These are phyloP conservation scores for Hippocampus barbouri DNA, from an alignment of 2,113 vertebrate genomes.

Conservation along the genomic window DNA sequence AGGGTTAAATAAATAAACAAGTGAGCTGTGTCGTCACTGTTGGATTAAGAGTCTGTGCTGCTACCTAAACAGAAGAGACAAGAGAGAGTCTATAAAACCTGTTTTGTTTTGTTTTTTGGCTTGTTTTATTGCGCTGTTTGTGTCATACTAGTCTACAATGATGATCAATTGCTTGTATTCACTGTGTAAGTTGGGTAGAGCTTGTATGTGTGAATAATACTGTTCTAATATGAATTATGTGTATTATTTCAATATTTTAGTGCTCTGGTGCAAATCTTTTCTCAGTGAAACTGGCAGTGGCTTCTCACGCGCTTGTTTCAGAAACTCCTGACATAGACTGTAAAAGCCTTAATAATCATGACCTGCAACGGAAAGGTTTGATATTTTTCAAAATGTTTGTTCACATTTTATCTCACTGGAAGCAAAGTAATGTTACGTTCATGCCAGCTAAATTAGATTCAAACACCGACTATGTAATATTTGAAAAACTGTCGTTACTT, in stretches of 20 bases:
- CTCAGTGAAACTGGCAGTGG: conserved; percentile 32
- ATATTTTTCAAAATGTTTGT: conserved; percentile 20
- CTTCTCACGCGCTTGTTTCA: conserved; percentile 27
- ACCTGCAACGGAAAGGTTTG: conserved; percentile 16
- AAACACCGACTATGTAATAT: background rate
- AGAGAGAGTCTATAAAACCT: conserved; percentile 4
- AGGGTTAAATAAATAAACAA: conserved; percentile 7
- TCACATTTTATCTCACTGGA: conserved; percentile 1
- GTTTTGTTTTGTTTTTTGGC: conserved; percentile 10
- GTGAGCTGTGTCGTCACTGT: conserved; percentile 8
- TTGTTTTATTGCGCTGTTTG: conserved; percentile 12
- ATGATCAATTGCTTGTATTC: conserved; percentile 44
- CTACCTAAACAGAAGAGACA: conserved; percentile 19
- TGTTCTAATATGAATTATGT: conserved; percentile 56
- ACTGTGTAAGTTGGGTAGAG: conserved; percentile 44
- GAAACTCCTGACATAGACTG: conserved; percentile 30
- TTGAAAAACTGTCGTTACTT: background rate
- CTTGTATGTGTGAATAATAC: conserved; percentile 54
- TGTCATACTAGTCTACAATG: conserved; percentile 27
- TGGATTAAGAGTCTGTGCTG: conserved; percentile 16
- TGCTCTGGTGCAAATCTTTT: conserved; percentile 41
- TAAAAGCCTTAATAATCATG: conserved; percentile 60
- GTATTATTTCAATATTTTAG: conserved; percentile 55
- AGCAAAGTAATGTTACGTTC: conserved; percentile 10
- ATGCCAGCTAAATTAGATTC: background rate